phyloP scores from a whole-genome alignment of 2,888 invertebrate species.

The Meghimatium bilineatum region DNA sequence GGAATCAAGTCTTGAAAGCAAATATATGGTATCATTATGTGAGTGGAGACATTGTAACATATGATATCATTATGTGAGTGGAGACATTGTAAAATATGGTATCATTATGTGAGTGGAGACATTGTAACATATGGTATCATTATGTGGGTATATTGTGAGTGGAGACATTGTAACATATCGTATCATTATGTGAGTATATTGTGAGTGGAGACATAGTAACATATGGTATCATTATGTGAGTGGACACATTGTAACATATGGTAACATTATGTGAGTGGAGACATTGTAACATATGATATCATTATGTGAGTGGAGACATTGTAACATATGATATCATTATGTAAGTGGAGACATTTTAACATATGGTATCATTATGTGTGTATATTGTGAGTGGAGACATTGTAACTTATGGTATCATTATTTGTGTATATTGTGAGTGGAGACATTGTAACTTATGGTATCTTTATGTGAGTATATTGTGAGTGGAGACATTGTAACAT shows the following conservation, averaged over 20 bases:
- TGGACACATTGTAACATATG: too few relatives aligned
- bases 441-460: conserved; percentile 66
- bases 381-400: too few relatives aligned
- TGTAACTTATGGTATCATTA: too few relatives aligned
- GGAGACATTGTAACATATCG: neutral
- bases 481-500: conserved; percentile 63
- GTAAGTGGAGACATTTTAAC: too few relatives aligned
- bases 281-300: too few relatives aligned
- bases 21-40: conserved; percentile 72
- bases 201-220: conserved; percentile 59
- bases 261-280: neutral
- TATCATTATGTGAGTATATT: too few relatives aligned
- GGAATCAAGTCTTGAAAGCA: conserved; percentile 69
- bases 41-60: conserved; percentile 49
- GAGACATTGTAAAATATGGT: neutral
- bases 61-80: neutral
- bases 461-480: conserved; percentile 65
- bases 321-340: too few relatives aligned
- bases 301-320: too few relatives aligned
- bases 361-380: too few relatives aligned
- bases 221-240: conserved; percentile 72
- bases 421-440: too few relatives aligned
- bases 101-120: conserved; percentile 17
- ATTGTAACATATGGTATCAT: conserved; percentile 70
- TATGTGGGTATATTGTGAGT: conserved; percentile 60